Evolutionary conservation across 2,888 invertebrate species (phyloP).

Genomic region (Platycnemis pennipes): DNA sequence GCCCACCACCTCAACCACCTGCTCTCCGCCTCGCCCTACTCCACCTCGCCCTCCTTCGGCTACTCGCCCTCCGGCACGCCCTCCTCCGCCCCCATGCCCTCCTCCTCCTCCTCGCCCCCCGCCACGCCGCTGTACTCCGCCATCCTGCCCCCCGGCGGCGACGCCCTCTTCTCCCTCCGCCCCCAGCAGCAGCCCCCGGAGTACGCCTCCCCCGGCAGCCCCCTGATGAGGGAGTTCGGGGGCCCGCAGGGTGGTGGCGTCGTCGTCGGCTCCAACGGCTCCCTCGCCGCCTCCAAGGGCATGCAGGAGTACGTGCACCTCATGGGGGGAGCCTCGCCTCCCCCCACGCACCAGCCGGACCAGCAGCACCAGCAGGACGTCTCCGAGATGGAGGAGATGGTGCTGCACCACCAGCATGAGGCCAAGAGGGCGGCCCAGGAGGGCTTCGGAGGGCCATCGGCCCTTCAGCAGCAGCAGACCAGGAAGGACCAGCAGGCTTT

Average conservation of each 20-base stretch:
- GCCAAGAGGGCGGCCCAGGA: constrained; percentile 34
- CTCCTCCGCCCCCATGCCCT: background rate
- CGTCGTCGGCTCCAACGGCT: constrained; percentile 30
- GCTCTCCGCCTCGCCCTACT: constrained; percentile 77
- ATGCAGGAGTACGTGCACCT: constrained; percentile 59
- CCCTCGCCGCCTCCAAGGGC: constrained; percentile 42
- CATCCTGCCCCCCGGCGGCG: constrained; percentile 37
- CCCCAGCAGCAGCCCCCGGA: constrained; percentile 29
- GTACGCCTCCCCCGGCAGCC: constrained; percentile 51
- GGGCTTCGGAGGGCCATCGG: constrained; percentile 69
- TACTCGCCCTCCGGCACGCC: constrained; percentile 42
- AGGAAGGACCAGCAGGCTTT: constrained; percentile 86
- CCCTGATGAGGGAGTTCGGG: constrained; percentile 61
- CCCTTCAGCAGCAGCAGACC: constrained; percentile 80
- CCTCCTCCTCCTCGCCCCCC: constrained; percentile 38
- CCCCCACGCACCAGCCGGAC: constrained; percentile 38
- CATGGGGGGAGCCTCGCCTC: background rate
- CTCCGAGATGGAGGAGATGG: constrained; percentile 58
- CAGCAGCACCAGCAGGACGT: constrained; percentile 55
- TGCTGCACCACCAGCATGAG: constrained; percentile 51
- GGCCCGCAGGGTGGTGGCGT: constrained; percentile 32
- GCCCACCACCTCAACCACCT: constrained; percentile 77
- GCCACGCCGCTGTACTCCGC: constrained; percentile 50
- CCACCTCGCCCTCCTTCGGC: constrained; percentile 35
- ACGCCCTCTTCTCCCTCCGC: constrained; percentile 40